phyloP scores from a whole-genome alignment of 2,797 vertebrate species.

The Hoplostethus atlanticus region DNA sequence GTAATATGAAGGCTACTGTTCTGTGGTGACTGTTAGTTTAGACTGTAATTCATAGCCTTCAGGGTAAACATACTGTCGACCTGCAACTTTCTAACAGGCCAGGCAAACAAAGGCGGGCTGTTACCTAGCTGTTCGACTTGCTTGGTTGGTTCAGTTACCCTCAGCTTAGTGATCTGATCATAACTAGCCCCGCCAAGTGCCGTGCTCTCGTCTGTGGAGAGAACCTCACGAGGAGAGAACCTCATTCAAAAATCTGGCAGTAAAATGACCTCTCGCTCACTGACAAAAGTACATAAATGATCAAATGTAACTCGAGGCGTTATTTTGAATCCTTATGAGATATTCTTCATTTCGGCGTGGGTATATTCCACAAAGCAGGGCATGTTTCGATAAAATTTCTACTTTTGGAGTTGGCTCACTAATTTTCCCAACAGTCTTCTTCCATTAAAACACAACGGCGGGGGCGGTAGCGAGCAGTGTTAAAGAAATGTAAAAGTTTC shows the following conservation, averaged over 20 bases:
- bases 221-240: too few species aligned
- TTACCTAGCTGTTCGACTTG: slow-evolving; percentile 1
- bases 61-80: neutral
- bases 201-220: too few species aligned
- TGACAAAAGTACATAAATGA: neutral
- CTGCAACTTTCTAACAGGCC: neutral
- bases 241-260: too few species aligned
- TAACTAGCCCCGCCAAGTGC: neutral
- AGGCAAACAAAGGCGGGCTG: neutral
- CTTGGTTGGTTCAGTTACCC: too few species aligned
- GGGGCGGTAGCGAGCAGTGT: neutral
- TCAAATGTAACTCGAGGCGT: too few species aligned
- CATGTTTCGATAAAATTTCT: neutral
- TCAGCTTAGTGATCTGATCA: neutral
- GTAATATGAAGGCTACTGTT: neutral
- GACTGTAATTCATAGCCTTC: neutral
- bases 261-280: neutral
- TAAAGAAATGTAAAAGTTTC: slow-evolving; percentile 13
- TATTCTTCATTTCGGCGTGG: neutral
- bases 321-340: too few species aligned
- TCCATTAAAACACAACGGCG: neutral
- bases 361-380: neutral
- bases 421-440: slow-evolving; percentile 11
- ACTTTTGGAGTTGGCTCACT: neutral
- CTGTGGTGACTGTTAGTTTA: neutral